phyloP scores from a whole-genome alignment of 2,113 vertebrate species.

The Synodontis membranacea region DNA sequence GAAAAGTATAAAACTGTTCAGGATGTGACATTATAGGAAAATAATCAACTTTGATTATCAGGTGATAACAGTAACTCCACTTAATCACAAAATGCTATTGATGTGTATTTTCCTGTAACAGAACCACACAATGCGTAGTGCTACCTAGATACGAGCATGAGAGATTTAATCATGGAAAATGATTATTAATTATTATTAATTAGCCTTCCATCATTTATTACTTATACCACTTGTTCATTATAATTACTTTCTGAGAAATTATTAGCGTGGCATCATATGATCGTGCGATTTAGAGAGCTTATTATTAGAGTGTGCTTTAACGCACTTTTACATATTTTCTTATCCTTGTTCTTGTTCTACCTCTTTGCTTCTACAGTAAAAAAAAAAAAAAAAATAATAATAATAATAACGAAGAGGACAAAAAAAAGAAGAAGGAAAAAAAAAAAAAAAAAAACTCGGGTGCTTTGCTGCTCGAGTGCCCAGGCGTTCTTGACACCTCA shows the following conservation, averaged over 20 bases:
- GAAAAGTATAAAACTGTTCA: neutral
- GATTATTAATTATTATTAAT: neutral
- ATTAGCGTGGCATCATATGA: neutral
- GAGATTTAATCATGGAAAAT: neutral
- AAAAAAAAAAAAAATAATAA: constrained; percentile 4
- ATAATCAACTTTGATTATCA: neutral
- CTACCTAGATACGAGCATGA: neutral
- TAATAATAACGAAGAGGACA: no score
- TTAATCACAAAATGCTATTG: neutral
- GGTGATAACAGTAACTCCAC: neutral
- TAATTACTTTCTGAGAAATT: neutral
- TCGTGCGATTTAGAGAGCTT: neutral
- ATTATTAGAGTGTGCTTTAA: neutral
- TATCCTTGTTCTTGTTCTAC: constrained; percentile 25
- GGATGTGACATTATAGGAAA: neutral
- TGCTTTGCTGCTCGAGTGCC: constrained; percentile 65
- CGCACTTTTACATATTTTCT: neutral
- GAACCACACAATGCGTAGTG: neutral
- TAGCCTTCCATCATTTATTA: neutral
- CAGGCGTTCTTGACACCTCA: constrained; percentile 48
- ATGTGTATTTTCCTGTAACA: neutral
- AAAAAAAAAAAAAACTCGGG: constrained; percentile 35
- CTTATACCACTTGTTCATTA: neutral
- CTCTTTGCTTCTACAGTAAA: constrained; percentile 37
- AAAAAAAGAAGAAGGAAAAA: constrained; percentile 24